These are phyloP conservation scores for Tapera naevia DNA, from an alignment of 2,797 vertebrate genomes.

Conservation along the genomic window DNA sequence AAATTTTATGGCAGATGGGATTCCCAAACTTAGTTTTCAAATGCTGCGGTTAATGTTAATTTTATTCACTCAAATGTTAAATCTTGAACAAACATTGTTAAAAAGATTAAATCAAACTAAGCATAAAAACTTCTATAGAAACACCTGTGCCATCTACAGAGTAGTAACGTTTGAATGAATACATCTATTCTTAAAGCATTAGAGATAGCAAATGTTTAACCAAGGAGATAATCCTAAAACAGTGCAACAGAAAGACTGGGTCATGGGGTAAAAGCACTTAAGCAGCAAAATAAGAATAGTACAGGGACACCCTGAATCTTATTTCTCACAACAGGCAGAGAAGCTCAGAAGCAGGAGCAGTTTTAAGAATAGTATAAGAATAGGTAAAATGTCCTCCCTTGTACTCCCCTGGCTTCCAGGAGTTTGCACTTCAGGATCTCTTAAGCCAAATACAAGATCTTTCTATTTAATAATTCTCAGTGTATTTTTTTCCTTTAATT, in stretches of 20 bases:
- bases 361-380: not conserved
- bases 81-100: conserved; percentile 37
- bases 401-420: not conserved
- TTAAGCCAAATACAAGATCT: not conserved
- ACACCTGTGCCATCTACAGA: conserved; percentile 34
- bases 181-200: not conserved
- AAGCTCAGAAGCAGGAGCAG: not conserved
- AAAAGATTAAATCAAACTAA: conserved; percentile 54
- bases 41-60: conserved; percentile 39
- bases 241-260: not conserved
- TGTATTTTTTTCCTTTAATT: not conserved
- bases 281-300: not conserved
- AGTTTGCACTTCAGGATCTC: not conserved
- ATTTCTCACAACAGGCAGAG: not conserved
- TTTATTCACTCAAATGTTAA: conserved; percentile 44
- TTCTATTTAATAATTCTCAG: not conserved
- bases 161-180: not conserved
- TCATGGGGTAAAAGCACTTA: not conserved
- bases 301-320: not conserved
- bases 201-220: conserved; percentile 9
- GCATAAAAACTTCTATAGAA: conserved; percentile 4
- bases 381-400: not conserved
- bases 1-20: conserved; percentile 10
- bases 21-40: conserved; percentile 33
- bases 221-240: not conserved